Conservation (phyloP, 2,888 invertebrate genomes). For the Anorthoa munda region DNA sequence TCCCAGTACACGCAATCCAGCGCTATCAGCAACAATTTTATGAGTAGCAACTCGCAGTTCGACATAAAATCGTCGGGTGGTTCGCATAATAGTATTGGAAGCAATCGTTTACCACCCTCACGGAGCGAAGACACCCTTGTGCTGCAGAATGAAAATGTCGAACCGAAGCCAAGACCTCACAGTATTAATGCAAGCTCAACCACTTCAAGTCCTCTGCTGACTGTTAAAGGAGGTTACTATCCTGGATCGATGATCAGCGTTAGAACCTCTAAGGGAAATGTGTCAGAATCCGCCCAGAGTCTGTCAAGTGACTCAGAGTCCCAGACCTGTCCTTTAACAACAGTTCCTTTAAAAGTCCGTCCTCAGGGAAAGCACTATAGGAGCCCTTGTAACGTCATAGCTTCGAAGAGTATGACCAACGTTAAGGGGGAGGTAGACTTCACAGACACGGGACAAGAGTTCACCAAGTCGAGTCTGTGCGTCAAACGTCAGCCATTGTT, state of each 20-base stretch:
- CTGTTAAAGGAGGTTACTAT: conserved; percentile 91
- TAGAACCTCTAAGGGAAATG: conserved; percentile 90
- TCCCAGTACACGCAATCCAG: conserved; percentile 91
- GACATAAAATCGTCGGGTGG: conserved; percentile 82
- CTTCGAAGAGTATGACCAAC: conserved; percentile 92
- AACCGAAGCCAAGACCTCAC: conserved; percentile 90
- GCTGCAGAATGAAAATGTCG: conserved; percentile 82
- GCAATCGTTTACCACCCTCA: conserved; percentile 93
- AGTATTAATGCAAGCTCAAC: conserved; percentile 92
- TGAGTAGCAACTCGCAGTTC: conserved; percentile 86
- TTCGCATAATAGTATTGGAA: conserved; percentile 85
- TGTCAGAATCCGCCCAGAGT: conserved; percentile 93
- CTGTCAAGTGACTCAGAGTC: conserved; percentile 92
- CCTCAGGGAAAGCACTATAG: conserved; percentile 85
- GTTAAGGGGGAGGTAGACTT: conserved; percentile 90
- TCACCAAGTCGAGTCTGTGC: conserved; percentile 78
- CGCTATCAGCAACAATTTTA: conserved; percentile 77
- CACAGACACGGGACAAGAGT: conserved; percentile 86
- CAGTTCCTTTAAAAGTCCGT: conserved; percentile 91
- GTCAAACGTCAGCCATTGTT: conserved; percentile 89
- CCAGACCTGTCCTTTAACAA: conserved; percentile 89
- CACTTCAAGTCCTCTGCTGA: conserved; percentile 93
- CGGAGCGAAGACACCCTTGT: conserved; percentile 95
- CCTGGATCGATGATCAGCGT: conserved; percentile 92
- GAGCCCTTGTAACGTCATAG: conserved; percentile 84